These are phyloP conservation scores for Aphelinus certus DNA, from an alignment of 1,140 invertebrate genomes.

Conservation along the genomic window DNA sequence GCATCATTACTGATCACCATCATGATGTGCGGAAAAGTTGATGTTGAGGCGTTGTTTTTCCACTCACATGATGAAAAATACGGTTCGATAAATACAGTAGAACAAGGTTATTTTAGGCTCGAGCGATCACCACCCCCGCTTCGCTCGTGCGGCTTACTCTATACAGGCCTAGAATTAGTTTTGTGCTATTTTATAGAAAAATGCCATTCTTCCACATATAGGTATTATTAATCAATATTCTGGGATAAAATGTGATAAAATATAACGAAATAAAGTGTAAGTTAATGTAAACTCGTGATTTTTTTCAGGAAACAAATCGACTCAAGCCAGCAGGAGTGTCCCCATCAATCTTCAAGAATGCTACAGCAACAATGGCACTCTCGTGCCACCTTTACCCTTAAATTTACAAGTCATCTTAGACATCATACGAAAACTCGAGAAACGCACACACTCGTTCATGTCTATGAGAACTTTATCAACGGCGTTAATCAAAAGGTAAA, in stretches of 20 bases:
- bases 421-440: constrained; percentile 67
- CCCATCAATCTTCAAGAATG: constrained; percentile 65
- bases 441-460: constrained; percentile 53
- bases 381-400: constrained; percentile 56
- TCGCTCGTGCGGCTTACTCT: no score
- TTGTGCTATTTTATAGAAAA: no score
- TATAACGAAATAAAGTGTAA: neutral
- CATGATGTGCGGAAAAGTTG: no score
- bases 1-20: neutral
- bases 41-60: no score
- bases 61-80: no score
- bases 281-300: no score
- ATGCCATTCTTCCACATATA: neutral
- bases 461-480: constrained; percentile 66
- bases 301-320: constrained; percentile 5
- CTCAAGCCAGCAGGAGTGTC: constrained; percentile 8
- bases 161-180: no score
- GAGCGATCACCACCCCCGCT: no score
- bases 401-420: constrained; percentile 67
- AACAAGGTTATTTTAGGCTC: no score
- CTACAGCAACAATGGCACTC: constrained; percentile 61
- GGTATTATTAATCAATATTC: neutral
- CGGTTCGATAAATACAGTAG: no score
- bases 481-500: constrained; percentile 67
- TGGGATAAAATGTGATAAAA: neutral